These are phyloP conservation scores for Laodelphax striatellus DNA, from an alignment of 1,140 invertebrate species.

Conservation along the genomic window DNA sequence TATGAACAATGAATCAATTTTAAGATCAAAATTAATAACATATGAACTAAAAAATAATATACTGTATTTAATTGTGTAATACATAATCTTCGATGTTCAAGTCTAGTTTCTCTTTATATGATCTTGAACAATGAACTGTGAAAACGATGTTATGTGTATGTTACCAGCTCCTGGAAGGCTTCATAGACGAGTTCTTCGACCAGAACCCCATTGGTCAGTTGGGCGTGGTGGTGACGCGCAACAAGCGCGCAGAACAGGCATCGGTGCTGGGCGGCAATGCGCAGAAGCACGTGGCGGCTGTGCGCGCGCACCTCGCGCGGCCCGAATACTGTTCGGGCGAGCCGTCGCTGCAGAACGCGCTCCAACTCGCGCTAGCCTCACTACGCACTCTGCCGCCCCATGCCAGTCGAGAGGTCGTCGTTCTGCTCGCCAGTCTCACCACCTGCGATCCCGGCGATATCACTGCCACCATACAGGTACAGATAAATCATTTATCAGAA, in stretches of 20 bases:
- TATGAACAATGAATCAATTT: no score
- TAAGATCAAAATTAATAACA: no score
- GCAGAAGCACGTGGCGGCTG: slow-evolving; percentile 46
- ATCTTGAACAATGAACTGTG: no score
- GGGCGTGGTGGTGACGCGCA: slow-evolving; percentile 81
- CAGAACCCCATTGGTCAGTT: slow-evolving; percentile 97
- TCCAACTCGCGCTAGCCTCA: slow-evolving; percentile 76
- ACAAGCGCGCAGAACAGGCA: slow-evolving; percentile 83
- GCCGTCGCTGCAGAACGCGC: slow-evolving; percentile 87
- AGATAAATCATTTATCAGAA: no score
- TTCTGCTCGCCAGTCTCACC: slow-evolving; percentile 86
- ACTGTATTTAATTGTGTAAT: no score
- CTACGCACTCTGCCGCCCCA: slow-evolving; percentile 86
- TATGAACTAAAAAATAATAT: no score
- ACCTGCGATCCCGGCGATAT: slow-evolving; percentile 96
- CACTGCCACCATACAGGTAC: slow-evolving; percentile 70
- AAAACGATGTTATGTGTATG: no score
- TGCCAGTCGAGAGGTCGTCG: slow-evolving; percentile 82
- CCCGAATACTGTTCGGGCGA: slow-evolving; percentile 50
- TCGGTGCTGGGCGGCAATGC: slow-evolving; percentile 77
- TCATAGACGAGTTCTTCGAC: slow-evolving; percentile 95
- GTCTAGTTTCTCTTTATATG: no score
- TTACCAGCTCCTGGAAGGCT: slow-evolving; percentile 84
- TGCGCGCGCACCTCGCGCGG: slow-evolving; percentile 18
- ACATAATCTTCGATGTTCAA: no score